A percentile compares a stretch with the other conserved stretches of the same genome.
Conservation (phyloP, 2,888 invertebrate species). For the Creontiades dilutus region DNA sequence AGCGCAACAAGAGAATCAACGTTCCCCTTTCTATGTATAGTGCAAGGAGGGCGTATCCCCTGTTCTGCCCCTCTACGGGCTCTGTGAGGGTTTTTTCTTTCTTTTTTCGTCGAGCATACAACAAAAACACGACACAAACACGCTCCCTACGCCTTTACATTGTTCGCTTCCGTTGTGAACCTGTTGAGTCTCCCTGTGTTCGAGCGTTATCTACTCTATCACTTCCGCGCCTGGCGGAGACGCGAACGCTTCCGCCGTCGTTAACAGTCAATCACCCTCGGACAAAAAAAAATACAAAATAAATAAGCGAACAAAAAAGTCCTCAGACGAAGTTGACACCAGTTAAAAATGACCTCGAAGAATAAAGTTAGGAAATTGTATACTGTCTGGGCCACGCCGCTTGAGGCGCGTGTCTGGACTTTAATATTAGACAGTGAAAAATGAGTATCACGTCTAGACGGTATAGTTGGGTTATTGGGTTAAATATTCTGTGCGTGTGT, state of each 20-base stretch:
- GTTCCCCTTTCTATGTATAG: not conserved
- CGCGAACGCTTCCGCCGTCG: not conserved
- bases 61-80: not conserved
- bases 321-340: not conserved
- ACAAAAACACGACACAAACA: not conserved
- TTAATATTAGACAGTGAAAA: slow-evolving; percentile 3
- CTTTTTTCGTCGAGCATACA: not conserved
- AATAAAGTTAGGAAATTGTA: not conserved
- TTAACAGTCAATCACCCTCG: not conserved
- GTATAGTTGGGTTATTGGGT: not conserved
- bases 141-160: not conserved
- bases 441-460: slow-evolving; percentile 8
- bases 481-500: slow-evolving; percentile 4
- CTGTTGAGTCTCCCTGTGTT: slow-evolving; percentile 18
- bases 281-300: not conserved
- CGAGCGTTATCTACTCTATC: not conserved
- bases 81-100: not conserved
- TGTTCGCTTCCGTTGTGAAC: slow-evolving; percentile 29
- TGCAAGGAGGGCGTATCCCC: not conserved
- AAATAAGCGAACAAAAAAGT: too few species aligned
- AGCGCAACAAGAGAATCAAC: slow-evolving; percentile 32
- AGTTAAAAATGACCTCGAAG: not conserved
- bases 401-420: not conserved
- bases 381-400: not conserved
- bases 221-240: slow-evolving; percentile 27